phyloP scores from a whole-genome alignment of 2,113 vertebrate species.

The Hassar affinis region DNA sequence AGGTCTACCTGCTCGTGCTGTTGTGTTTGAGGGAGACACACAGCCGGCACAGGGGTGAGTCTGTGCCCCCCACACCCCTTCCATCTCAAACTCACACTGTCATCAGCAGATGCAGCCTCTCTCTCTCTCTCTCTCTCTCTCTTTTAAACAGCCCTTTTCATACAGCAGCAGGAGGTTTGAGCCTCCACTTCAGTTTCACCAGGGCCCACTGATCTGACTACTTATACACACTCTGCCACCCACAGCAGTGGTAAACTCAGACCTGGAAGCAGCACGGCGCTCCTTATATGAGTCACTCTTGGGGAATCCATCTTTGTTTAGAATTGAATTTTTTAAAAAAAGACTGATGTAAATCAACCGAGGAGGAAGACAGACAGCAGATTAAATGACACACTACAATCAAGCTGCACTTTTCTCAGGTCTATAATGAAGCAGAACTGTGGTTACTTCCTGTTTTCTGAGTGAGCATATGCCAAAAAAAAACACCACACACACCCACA shows the following conservation, averaged over 20 bases:
- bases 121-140: background rate
- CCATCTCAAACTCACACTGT: constrained; percentile 27
- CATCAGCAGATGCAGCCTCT: constrained; percentile 31
- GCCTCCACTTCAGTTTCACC: background rate
- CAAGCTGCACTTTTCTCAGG: constrained; percentile 10
- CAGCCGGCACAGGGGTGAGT: constrained; percentile 10
- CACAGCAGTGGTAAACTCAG: background rate
- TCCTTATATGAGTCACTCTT: constrained; percentile 22
- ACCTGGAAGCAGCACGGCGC: background rate
- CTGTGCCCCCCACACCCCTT: background rate
- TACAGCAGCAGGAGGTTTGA: background rate
- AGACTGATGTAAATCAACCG: background rate
- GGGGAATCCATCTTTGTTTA: background rate
- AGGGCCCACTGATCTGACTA: background rate
- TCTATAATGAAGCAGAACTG: constrained; percentile 17
- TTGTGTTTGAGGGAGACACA: constrained; percentile 3
- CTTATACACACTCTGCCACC: constrained; percentile 13
- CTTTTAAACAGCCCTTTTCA: constrained; percentile 5
- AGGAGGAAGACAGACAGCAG: background rate
- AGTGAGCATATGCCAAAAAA: constrained; percentile 34
- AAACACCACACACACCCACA: too few species aligned
- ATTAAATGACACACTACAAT: background rate
- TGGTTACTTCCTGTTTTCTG: constrained; percentile 48
- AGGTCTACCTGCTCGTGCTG: constrained; percentile 10
- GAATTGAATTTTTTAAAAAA: background rate